Evolutionary conservation across 2,797 vertebrate species (phyloP), one percentile per base, ranked within the genome.

Genomic region (Ficedula albicollis): DNA sequence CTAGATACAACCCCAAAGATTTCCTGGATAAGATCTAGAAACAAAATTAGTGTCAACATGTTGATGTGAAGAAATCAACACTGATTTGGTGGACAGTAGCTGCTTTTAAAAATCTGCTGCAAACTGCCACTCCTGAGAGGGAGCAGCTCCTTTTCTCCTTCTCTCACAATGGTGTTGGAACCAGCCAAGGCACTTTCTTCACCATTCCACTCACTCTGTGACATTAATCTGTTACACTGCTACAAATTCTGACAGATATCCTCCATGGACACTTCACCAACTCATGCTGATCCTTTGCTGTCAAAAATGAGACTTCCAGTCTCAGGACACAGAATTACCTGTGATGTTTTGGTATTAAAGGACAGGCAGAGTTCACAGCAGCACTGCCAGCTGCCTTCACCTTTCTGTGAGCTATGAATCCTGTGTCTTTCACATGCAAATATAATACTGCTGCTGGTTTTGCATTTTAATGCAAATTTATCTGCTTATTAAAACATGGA

Each of bases 181-280:
- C 84, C 93, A 88, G 73, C 85, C 95, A 97, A 98, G 97, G 97
- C 95, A 97, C 96, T 96, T 97, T 66, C 91, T 83, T 46, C 29
- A 91, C 73, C 86, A 63, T 54, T 88, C n/a, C 62, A 48, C 70
- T 81, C 46, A 18, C 72, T 89, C 51, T 64, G 77, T 91, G 64
- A 58, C 68, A 41, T 44, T 69, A 39, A 83, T 64, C 75, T 64
- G 23, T 32, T 58, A 5, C 2, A 48, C 2, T 80, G 74, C 70
- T 79, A 89, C 39, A 64, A n/a, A 64, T 51, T 74, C 56, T 93
- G 93, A 85, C 46, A 84, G 54, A 16, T 17, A 51, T 10, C 63
- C 67, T 82, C 49, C 54, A 81, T 12, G 25, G 87, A 67, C 4
- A 69, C 36, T 58, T 77, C 41, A 62, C 93, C 62, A 69, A 90